Base-by-base conservation (phyloP, 2,888 invertebrate genomes). In the Rhodophaea formosa region DNA sequence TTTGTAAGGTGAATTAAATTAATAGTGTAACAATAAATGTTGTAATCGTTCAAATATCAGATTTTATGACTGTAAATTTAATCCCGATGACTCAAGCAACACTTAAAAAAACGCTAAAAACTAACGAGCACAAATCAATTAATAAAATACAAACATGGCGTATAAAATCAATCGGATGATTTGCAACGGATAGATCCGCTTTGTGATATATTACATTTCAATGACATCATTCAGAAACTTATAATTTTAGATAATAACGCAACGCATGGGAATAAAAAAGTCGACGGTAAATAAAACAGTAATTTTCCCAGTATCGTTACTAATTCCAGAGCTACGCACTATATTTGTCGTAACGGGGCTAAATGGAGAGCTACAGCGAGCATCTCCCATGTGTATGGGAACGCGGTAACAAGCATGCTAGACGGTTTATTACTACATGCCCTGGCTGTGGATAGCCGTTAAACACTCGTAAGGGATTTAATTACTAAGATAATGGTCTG, bases 281-380 rank as follows among this genome's bases (percentile, higher is more conserved):
- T 65, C 64, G 63, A 62, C 67, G 67, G 70, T 64, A 70, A 62
- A 70, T 67, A 69, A 65, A 68, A 73, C 80, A 77, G 84, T 81
- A 85, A 85, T 86, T 86, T 85, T 83, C 86, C 79, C 68, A 75
- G 79, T 80, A 83, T 74, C 75, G 75, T 76, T 75, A 75, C 74
- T 86, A 85, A 85, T 84, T 75, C 79, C 75, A 78, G 71, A 74
- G 75, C 73, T 68, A 77, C 74, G 79, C 81, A 84, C 85, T 84
- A 78, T 82, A 79, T 80, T 84, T 82, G 80, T 75, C 69, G 71
- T 88, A 88, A 89, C 89, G 88, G 89, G 75, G 75, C 80, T 79
- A 77, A 80, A 80, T 80, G 74, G 65, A 65, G 65, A 35, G 30
- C 35, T 45, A 15, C 39, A 23, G 58, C 60, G 69, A 71, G 74